Base-by-base conservation (phyloP, 2,797 vertebrate species). In the Alca torda region DNA sequence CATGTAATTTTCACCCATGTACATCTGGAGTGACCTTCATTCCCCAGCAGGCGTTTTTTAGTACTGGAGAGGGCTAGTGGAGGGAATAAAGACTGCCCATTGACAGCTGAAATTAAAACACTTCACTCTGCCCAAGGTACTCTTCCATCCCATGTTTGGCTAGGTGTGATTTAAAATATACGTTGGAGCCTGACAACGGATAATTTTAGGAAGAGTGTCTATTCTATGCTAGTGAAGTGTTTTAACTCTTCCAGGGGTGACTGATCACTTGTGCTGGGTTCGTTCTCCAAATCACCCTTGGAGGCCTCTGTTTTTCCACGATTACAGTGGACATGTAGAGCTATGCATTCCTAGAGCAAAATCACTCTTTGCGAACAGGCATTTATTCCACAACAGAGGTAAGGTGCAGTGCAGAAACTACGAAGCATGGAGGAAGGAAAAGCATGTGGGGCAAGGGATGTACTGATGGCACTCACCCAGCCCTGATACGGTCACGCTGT, bases 1-100 rank as follows among this genome's bases (percentile, higher is more conserved):
- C 78, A 89, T 85, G 56, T 87, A 57, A 72, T 96, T 94, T 95
- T 81, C 37, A 59, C 78, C 64, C 43, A 4, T 51, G 81, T 92
- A 46, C 21, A 61, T 43, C 83, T 53, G 56, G 35, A 77, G 68
- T 80, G 87, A 84, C 67, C 78, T 84, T 87, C 33, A 59, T 91
- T 93, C 59, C 35, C 16, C 46, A 76, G 56, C 69, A 84, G 72
- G 78, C 82, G 25, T 35, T 65, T 88, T 69, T 89, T 87, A 74
- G 59, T 39, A 39, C n/a, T 43, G 37, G 41, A 80, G 51, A 70
- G 54, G 28, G 51, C 37, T 82, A 82, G 16, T 8, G 43, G 14
- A 61, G 37, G 28, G 53, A 53, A 67, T 70, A 80, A 97, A 89
- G 72, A 59, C 80, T 74, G 53, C 25, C 31, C 25, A 8, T 60